Evolutionary conservation across 2,113 vertebrate species (phyloP), one percentile per base, ranked within the genome.

Genomic region (Tyto alba): DNA sequence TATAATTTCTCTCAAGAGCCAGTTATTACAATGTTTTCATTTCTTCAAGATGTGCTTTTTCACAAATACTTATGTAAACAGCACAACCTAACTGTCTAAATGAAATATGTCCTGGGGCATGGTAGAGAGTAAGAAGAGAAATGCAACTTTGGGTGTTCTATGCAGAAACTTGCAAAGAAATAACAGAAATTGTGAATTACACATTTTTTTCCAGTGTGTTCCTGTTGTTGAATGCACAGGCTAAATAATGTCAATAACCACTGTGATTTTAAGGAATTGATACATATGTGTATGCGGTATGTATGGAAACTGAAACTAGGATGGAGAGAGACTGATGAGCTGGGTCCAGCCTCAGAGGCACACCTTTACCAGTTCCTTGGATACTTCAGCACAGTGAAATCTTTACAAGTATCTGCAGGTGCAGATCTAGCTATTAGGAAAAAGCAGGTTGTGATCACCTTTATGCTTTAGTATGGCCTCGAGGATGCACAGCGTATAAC

Each of bases 211-310:
- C 34, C 40, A 40, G 6, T 32, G 38, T 15, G 40, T 29, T 67
- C 30, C 20, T 43, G 57, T 43, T 68, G 27, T 36, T 53, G 55
- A 87, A 74, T 4, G 10, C 38, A 56, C 10, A 52, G 25, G 21
- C 20, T 74, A 77, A 66, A 36, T 40, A 40, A 84, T 0, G 13
- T 48, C 57, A 89, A 59, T 15, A 82, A 85, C 15, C 2, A 2
- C 30, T 21, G 63, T 27, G 41, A n/a, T 62, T 88, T 81, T 48
- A n/a, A 55, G 53, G 41, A 53, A 40, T 5, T 40, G 29, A n/a
- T 1, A 52, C 16, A 7, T 16, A 5, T 1, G 15, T 3, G 3
- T 26, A 13, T 12, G 30, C 38, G 50, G 41, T 2, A 20, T 4
- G 55, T 13, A 18, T 13, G 11, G 55, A 52, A 69, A 45, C 56